phyloP scores from a whole-genome alignment of 1,140 invertebrate species.

The Paraescarpia echinospica region DNA sequence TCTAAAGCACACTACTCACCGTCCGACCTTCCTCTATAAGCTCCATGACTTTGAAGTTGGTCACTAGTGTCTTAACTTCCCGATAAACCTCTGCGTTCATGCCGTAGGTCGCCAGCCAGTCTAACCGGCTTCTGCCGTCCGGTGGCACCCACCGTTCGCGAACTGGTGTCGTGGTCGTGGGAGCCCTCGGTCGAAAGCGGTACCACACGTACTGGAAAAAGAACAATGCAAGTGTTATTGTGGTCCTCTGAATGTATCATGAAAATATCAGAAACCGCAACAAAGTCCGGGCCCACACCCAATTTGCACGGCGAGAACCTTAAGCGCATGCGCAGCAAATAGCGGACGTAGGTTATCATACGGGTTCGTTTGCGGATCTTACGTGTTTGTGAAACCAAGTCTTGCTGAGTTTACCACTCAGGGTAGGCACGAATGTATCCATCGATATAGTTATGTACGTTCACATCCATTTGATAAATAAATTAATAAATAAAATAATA shows the following conservation, averaged over 20 bases:
- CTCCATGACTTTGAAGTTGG: background rate
- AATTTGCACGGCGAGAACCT: no score
- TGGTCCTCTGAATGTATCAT: background rate
- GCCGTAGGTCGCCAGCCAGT: slow-evolving; percentile 11
- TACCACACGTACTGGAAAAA: background rate
- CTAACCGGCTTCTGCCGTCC: background rate
- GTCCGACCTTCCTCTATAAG: background rate
- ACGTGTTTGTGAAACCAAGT: no score
- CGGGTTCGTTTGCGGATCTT: no score
- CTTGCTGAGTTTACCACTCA: no score
- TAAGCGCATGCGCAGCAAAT: no score
- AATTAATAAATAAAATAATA: no score
- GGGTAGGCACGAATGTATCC: no score
- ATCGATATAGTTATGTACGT: no score
- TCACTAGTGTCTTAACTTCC: background rate
- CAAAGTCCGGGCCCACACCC: no score
- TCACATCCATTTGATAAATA: no score
- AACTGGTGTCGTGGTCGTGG: background rate
- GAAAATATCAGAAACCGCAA: no score
- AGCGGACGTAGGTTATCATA: no score
- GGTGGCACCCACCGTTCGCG: background rate
- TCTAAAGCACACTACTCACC: slow-evolving; percentile 24
- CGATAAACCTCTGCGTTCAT: slow-evolving; percentile 2
- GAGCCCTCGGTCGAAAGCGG: background rate
- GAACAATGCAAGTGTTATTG: background rate